Evolutionary conservation across 1,140 invertebrate species (phyloP).

Genomic region (Delia radicum): DNA sequence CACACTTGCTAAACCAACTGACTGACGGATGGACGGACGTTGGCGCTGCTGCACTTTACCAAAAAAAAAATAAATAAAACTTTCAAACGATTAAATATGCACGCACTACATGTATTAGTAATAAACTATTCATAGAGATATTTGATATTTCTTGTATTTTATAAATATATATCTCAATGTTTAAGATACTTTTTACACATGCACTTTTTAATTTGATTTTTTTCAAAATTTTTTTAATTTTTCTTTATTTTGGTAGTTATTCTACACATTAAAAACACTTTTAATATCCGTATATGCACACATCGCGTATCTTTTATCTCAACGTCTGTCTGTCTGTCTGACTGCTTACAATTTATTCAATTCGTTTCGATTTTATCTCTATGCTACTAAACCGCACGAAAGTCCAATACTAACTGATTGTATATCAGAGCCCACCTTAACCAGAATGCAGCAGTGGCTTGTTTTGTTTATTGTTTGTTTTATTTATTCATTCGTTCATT

Average conservation of each 20-base stretch:
- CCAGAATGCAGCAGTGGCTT: slow-evolving; percentile 6
- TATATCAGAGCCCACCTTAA: slow-evolving; percentile 12
- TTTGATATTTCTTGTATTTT: not conserved
- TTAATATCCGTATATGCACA: not conserved
- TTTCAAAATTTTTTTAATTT: not conserved
- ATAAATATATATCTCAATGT: not conserved
- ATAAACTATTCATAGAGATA: too few relatives aligned
- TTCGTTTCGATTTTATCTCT: slow-evolving; percentile 12
- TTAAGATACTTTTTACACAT: not conserved
- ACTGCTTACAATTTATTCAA: not conserved
- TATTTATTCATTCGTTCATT: not conserved
- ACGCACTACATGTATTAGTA: not conserved
- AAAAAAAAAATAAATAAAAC: too few relatives aligned
- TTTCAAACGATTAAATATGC: not conserved
- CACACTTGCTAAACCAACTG: slow-evolving; percentile 8
- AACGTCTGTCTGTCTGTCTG: not conserved
- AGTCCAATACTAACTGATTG: slow-evolving; percentile 17
- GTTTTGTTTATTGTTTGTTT: not conserved
- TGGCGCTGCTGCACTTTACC: not conserved
- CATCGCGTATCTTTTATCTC: slow-evolving; percentile 10
- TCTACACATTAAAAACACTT: not conserved
- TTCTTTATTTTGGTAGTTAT: not conserved
- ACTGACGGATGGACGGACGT: not conserved
- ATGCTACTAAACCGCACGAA: slow-evolving; percentile 11
- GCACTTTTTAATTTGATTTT: not conserved